Evolutionary conservation across 1,140 invertebrate genomes (phyloP).

Genomic region (Bilobella aurantiaca): DNA sequence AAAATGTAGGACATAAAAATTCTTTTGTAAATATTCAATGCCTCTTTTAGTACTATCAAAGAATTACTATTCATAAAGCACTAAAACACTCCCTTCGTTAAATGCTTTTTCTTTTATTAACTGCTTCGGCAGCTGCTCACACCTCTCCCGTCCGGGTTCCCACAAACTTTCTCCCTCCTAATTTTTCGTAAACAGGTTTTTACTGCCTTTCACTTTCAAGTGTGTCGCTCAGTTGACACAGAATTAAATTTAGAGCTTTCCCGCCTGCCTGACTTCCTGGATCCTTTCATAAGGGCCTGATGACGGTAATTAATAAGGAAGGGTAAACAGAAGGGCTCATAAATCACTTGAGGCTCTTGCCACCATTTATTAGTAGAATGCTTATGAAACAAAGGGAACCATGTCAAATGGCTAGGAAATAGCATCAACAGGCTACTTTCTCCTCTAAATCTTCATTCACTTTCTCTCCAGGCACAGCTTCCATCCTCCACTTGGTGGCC

Average conservation of each 20-base stretch:
- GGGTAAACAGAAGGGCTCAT: neutral
- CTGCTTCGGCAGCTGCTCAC: no score
- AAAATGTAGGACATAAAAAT: no score
- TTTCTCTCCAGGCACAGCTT: slow-evolving; percentile 69
- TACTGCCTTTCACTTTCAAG: neutral
- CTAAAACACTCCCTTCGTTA: no score
- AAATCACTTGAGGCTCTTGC: neutral
- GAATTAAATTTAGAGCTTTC: neutral
- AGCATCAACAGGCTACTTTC: no score
- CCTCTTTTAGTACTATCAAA: no score
- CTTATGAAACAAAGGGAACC: no score
- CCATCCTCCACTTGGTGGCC: slow-evolving; percentile 85
- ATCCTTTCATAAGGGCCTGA: neutral
- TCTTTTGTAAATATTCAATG: no score
- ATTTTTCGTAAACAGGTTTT: neutral
- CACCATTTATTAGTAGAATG: no score
- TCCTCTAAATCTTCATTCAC: neutral
- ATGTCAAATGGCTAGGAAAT: neutral
- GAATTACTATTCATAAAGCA: no score
- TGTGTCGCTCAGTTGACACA: neutral
- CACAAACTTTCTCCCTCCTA: neutral
- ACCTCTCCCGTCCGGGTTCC: no score
- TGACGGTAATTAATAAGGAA: neutral
- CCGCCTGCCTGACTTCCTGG: no score
- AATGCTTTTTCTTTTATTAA: no score